Evolutionary conservation across 2,113 vertebrate genomes (phyloP), one percentile per base, ranked within the genome.

Genomic region (Xyrauchen texanus): DNA sequence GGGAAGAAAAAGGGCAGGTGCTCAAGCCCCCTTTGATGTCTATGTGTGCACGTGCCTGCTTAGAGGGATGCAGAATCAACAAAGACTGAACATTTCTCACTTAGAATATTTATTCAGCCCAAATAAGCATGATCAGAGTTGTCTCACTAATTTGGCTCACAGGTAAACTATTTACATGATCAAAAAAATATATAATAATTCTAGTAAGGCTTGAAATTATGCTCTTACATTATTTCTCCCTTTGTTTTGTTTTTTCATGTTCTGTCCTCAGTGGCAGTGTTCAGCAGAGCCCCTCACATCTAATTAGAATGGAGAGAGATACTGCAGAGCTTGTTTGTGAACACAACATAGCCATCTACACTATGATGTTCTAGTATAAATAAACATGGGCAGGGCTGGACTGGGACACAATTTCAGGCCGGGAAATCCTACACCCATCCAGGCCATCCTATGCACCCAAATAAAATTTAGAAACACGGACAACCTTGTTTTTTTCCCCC

Each of bases 351-450:
- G 0, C 13, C 10, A 21, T 7, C 0, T 68, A 84, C 45, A 49
- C 60, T 4, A 45, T 55, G 0, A 81, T 83, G 16, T 3, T 78
- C 34, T 85, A 81, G 78, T 85, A 85, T 70, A 77, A 71, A 7
- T 73, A 74, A 34, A 12, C 73, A 45, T 5, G 3, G 21, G 9
- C 3, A n/a, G n/a, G n/a, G n/a, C n/a, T n/a, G n/a, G n/a, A n/a
- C n/a, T n/a, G n/a, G n/a, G n/a, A n/a, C n/a, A n/a, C n/a, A n/a
- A n/a, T n/a, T n/a, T n/a, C n/a, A n/a, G n/a, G n/a, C n/a, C n/a
- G n/a, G n/a, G n/a, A n/a, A n/a, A n/a, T n/a, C n/a, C n/a, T n/a
- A n/a, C n/a, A n/a, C n/a, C n/a, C n/a, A n/a, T n/a, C n/a, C n/a
- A n/a, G n/a, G n/a, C n/a, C n/a, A n/a, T n/a, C n/a, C n/a, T n/a